These are phyloP conservation scores for Austrofundulus limnaeus DNA, from an alignment of 2,113 vertebrate species.

Conservation along the genomic window DNA sequence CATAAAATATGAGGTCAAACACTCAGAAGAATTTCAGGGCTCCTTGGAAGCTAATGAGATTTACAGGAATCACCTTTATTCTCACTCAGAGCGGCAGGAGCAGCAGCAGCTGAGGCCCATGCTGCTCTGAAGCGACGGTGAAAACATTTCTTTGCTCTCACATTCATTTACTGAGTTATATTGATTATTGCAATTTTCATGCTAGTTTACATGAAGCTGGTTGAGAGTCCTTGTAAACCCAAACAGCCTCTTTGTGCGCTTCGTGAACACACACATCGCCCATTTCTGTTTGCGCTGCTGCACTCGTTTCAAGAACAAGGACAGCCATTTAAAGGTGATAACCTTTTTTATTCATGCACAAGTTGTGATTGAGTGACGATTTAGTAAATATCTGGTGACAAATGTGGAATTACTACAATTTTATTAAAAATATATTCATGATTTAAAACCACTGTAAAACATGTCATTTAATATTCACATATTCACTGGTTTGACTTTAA, in stretches of 20 bases:
- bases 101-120: constrained; percentile 8
- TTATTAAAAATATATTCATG: background rate
- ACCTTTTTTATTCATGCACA: too few relatives aligned
- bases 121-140: background rate
- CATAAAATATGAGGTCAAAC: background rate
- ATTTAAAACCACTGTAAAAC: background rate
- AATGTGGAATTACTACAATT: background rate
- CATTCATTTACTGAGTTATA: background rate
- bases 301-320: too few relatives aligned
- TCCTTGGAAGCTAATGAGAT: constrained; percentile 4
- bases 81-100: constrained; percentile 9
- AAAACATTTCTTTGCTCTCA: constrained; percentile 22
- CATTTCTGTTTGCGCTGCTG: background rate
- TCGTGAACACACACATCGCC: too few relatives aligned
- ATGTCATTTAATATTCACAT: too few relatives aligned
- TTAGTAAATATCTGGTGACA: background rate
- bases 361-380: background rate
- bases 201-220: background rate
- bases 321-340: too few relatives aligned
- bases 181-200: background rate
- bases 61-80: constrained; percentile 18
- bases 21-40: background rate
- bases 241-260: background rate
- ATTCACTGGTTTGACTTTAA: too few relatives aligned
- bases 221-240: background rate